Percentiles rank a stretch among this genome's conserved stretches.
Conservation (phyloP, 2,113 vertebrate genomes). For the Anoura caudifer region DNA sequence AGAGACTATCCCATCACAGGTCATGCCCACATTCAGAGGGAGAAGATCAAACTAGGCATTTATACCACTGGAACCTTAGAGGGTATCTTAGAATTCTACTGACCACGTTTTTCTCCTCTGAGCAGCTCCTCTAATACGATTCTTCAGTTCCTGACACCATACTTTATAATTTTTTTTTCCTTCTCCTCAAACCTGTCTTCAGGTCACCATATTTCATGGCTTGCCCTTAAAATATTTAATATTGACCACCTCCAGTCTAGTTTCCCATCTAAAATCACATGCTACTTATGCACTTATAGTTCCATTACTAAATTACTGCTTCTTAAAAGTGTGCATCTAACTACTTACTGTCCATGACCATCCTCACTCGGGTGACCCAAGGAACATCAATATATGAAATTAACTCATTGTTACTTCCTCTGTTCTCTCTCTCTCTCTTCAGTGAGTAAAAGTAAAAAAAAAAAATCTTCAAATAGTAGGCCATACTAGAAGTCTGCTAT, state of each 20-base stretch:
- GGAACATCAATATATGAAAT: neutral
- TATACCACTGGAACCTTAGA: neutral
- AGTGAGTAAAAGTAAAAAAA: neutral
- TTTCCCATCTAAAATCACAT: neutral
- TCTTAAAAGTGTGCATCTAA: neutral
- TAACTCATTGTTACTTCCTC: neutral
- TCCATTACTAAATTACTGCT: neutral
- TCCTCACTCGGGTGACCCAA: neutral
- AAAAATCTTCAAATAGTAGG: neutral
- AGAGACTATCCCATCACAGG: neutral
- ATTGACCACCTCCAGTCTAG: neutral
- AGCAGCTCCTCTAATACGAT: neutral
- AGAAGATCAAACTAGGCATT: neutral
- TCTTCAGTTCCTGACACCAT: neutral
- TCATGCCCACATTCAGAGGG: no score
- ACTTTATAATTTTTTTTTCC: neutral
- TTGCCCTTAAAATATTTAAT: neutral
- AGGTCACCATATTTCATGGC: neutral
- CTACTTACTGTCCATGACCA: neutral
- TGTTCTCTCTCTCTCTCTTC: neutral
- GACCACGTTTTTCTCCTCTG: neutral
- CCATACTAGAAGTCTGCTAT: fast-evolving
- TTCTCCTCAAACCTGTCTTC: neutral
- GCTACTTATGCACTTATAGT: neutral
- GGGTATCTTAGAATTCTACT: neutral